Evolutionary conservation across 1,140 invertebrate genomes (phyloP).

Genomic region (Aphis gossypii): DNA sequence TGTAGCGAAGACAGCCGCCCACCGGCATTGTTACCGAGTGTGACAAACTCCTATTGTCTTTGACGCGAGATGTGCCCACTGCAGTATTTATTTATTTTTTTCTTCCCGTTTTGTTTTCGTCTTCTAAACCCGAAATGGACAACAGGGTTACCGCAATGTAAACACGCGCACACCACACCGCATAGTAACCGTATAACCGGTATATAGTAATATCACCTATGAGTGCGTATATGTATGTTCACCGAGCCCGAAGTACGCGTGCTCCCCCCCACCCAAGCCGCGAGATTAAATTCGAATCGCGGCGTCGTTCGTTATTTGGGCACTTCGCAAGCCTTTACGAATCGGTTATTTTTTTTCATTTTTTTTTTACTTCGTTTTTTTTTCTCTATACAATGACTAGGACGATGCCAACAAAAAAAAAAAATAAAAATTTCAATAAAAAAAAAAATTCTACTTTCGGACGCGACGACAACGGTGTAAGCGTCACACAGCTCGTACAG

Average conservation of each 20-base stretch:
- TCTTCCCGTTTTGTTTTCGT: not conserved
- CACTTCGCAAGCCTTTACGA: not conserved
- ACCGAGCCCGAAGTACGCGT: not conserved
- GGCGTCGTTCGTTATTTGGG: not conserved
- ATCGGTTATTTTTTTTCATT: not conserved
- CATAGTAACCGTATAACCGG: not conserved
- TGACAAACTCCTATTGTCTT: constrained; percentile 56
- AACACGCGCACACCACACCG: not conserved
- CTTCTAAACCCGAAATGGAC: constrained; percentile 4
- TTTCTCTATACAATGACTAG: constrained; percentile 36
- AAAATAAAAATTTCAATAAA: not conserved
- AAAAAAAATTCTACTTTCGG: not conserved
- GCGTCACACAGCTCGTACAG: not conserved
- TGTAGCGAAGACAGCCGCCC: constrained; percentile 49
- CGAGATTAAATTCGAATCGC: not conserved
- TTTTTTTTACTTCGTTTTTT: not conserved
- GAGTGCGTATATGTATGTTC: too few species aligned
- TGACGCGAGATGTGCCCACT: constrained; percentile 28
- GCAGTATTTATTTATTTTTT: not conserved
- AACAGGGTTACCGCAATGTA: constrained; percentile 52
- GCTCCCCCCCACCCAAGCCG: not conserved
- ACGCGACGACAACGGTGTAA: not conserved
- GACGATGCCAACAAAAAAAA: constrained; percentile 18
- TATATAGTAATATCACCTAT: not conserved
- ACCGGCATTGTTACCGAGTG: constrained; percentile 49